Evolutionary conservation across 37 sponge, comb jelly and placozoan genomes (phyloP).

Genomic region (Aplysina aerophoba): DNA sequence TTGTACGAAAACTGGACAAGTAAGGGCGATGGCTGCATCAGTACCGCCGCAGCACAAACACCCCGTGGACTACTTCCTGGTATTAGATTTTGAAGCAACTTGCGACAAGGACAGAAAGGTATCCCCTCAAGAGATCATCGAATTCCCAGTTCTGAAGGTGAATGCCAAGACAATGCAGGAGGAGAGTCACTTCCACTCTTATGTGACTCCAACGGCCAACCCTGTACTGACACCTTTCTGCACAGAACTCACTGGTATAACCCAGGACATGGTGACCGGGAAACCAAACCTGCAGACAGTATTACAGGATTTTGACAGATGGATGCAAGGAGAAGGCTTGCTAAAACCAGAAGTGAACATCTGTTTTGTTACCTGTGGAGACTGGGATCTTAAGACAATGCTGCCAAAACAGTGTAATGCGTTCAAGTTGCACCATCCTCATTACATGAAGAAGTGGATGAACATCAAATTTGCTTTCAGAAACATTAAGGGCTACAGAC

Average conservation of each 20-base stretch:
- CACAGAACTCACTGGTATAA: conserved; percentile 81
- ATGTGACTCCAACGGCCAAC: conserved; percentile 76
- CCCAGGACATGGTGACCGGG: conserved; percentile 72
- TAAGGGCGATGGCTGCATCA: too few species aligned
- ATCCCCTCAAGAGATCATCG: conserved; percentile 80
- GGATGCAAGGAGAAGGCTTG: conserved; percentile 64
- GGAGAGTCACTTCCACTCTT: conserved; percentile 78
- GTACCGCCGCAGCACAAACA: too few species aligned
- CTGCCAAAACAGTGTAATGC: conserved; percentile 65
- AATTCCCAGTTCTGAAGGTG: conserved; percentile 82
- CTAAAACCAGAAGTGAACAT: conserved; percentile 43
- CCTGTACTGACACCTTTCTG: conserved; percentile 70
- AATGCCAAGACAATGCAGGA: conserved; percentile 75
- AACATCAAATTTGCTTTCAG: conserved; percentile 75
- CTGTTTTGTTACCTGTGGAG: conserved; percentile 86
- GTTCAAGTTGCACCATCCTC: conserved; percentile 37
- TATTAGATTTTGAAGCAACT: conserved; percentile 87
- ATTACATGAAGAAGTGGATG: conserved; percentile 73
- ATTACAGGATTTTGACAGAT: conserved; percentile 48
- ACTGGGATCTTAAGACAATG: conserved; percentile 84
- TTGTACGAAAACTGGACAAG: too few species aligned
- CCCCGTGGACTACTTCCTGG: conserved; percentile 61
- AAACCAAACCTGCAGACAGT: conserved; percentile 60
- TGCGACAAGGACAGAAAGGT: conserved; percentile 47
- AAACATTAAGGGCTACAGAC: conserved; percentile 41